These are phyloP conservation scores for Pundamilia nyererei DNA, from an alignment of 2,113 vertebrate genomes.

Conservation along the genomic window DNA sequence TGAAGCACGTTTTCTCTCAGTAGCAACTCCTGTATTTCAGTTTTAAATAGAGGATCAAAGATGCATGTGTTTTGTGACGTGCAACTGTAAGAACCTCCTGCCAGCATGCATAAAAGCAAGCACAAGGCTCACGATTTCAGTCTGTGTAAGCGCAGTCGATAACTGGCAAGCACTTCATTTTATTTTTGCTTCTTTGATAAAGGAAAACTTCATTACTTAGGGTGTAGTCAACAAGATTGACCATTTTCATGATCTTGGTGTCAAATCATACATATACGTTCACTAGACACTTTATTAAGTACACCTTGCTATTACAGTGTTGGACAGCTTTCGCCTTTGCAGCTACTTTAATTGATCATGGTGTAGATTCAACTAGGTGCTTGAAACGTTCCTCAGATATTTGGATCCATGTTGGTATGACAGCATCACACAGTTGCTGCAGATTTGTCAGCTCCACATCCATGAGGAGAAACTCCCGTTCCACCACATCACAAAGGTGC, in stretches of 20 bases:
- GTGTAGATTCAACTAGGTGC: background rate
- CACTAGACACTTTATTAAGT: background rate
- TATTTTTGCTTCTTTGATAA: too few relatives aligned
- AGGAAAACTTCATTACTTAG: too few relatives aligned
- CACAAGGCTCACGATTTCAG: background rate
- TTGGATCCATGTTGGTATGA: background rate
- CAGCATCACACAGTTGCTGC: background rate
- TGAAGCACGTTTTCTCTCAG: background rate
- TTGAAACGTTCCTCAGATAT: background rate
- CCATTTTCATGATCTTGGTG: background rate
- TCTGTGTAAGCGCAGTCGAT: background rate
- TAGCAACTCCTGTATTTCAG: rapidly evolving
- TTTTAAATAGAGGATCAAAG: background rate
- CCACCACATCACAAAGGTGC: rapidly evolving
- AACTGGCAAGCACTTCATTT: background rate
- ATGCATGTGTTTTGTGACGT: background rate
- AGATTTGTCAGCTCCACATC: background rate
- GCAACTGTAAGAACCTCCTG: background rate
- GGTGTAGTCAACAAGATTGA: background rate
- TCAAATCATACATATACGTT: background rate
- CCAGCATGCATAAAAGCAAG: background rate
- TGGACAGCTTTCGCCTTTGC: background rate
- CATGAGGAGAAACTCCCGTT: rapidly evolving
- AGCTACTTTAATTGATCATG: background rate
- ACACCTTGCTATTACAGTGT: background rate